phyloP scores from a whole-genome alignment of 1,140 invertebrate genomes.

The Theocolax elegans region DNA sequence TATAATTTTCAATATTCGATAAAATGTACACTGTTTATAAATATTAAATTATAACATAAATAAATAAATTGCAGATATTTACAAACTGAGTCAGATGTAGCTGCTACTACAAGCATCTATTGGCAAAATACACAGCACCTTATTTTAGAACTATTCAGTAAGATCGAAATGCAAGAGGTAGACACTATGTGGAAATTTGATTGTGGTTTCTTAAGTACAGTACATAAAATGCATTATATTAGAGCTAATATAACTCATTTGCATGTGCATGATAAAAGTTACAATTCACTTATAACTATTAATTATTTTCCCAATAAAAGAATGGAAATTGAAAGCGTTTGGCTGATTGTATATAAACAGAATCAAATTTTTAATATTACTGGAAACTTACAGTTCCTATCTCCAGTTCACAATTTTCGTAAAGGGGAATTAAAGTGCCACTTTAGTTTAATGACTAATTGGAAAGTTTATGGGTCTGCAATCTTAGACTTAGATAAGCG shows the following conservation, averaged over 20 bases:
- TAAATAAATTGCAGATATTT: no score
- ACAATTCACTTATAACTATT: slow-evolving; percentile 68
- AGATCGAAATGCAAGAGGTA: slow-evolving; percentile 56
- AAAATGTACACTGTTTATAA: no score
- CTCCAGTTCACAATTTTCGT: slow-evolving; percentile 73
- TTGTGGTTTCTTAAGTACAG: slow-evolving; percentile 69
- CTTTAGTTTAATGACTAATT: slow-evolving; percentile 71
- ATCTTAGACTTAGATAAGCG: slow-evolving; percentile 76
- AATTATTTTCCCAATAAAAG: slow-evolving; percentile 68
- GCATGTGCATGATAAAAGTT: slow-evolving; percentile 60
- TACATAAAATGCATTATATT: slow-evolving; percentile 70
- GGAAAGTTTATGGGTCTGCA: slow-evolving; percentile 73
- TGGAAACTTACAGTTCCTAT: slow-evolving; percentile 69
- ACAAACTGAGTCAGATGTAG: slow-evolving; percentile 58
- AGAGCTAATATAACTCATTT: slow-evolving; percentile 69
- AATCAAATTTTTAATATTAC: slow-evolving; percentile 67
- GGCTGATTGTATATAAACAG: slow-evolving; percentile 64
- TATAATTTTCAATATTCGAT: no score
- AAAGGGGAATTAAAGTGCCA: slow-evolving; percentile 74
- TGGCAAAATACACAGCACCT: slow-evolving; percentile 73
- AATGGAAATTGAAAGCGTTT: slow-evolving; percentile 69
- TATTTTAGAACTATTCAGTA: slow-evolving; percentile 67
- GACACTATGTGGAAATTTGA: slow-evolving; percentile 65
- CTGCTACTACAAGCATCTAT: slow-evolving; percentile 60
- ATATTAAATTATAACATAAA: no score